These are phyloP conservation scores for Aproaerema taeniolella DNA, from an alignment of 2,888 invertebrate species.

Conservation along the genomic window DNA sequence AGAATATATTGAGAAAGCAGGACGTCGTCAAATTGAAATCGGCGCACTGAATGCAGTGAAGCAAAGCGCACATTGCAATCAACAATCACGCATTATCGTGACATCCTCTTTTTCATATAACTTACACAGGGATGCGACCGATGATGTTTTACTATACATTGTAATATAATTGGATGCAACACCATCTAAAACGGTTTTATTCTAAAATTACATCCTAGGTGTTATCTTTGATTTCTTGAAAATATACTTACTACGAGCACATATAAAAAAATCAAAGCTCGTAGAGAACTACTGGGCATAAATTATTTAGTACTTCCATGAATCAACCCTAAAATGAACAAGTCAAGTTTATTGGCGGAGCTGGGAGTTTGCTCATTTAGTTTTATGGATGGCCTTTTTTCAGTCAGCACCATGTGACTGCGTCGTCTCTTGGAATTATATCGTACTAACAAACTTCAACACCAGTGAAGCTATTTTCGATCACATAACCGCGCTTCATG, in stretches of 20 bases:
- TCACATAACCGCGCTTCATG: conserved; percentile 23
- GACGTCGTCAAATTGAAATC: conserved; percentile 72
- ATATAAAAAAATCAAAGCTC: too few relatives aligned
- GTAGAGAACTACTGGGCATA: too few relatives aligned
- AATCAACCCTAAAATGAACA: too few relatives aligned
- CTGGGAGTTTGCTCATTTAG: conserved; percentile 35
- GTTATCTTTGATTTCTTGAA: too few relatives aligned
- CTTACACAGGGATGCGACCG: conserved; percentile 27
- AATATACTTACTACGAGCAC: too few relatives aligned
- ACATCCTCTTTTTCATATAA: conserved; percentile 53
- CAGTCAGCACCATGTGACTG: too few relatives aligned
- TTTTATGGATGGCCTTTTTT: conserved; percentile 46
- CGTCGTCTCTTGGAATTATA: conserved; percentile 60
- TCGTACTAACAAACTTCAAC: conserved; percentile 35
- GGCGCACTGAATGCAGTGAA: conserved; percentile 64
- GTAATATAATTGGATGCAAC: too few relatives aligned
- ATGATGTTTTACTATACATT: too few relatives aligned
- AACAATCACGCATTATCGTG: conserved; percentile 55
- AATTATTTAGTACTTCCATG: too few relatives aligned
- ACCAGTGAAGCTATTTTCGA: conserved; percentile 54
- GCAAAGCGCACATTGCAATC: conserved; percentile 68
- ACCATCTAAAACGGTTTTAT: too few relatives aligned
- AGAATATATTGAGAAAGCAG: conserved; percentile 64
- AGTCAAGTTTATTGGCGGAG: conserved; percentile 25
- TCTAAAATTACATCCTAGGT: too few relatives aligned